These are phyloP conservation scores for Herpailurus yagouaroundi DNA, from an alignment of 2,113 vertebrate genomes.

Conservation along the genomic window DNA sequence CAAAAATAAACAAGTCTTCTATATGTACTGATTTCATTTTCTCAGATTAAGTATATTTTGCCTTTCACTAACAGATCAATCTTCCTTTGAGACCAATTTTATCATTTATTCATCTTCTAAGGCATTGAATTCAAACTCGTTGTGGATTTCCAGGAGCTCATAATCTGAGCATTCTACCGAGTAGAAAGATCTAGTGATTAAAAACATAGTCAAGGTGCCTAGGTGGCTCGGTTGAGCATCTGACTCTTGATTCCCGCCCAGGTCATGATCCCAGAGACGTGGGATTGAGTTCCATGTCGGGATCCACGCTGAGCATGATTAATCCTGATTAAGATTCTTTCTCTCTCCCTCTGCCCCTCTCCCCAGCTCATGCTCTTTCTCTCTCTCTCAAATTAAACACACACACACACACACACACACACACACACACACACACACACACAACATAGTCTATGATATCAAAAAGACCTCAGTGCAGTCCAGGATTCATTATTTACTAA, in stretches of 20 bases:
- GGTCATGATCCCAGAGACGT: no score
- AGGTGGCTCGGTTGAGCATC: no score
- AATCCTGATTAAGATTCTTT: no score
- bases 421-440: no score
- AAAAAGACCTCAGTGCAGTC: background rate
- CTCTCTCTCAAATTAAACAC: no score
- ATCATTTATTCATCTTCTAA: background rate
- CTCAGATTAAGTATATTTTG: background rate
- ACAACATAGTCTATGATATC: background rate
- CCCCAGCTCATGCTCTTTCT: no score
- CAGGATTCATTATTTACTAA: background rate
- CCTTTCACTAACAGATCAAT: background rate
- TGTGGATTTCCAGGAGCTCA: background rate
- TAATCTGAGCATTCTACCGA: background rate
- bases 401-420: no score
- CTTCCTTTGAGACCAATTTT: slow-evolving; percentile 19
- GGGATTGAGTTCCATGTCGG: no score
- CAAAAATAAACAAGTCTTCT: background rate
- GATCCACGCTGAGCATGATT: no score
- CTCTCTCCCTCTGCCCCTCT: no score
- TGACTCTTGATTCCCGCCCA: no score
- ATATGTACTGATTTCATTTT: background rate
- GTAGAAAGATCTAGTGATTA: background rate
- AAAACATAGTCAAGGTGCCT: background rate
- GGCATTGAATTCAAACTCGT: background rate